phyloP scores from a whole-genome alignment of 30 jellyfish, hydroid and myxozoan genomes.

The Hydractinia symbiolongicarpus region DNA sequence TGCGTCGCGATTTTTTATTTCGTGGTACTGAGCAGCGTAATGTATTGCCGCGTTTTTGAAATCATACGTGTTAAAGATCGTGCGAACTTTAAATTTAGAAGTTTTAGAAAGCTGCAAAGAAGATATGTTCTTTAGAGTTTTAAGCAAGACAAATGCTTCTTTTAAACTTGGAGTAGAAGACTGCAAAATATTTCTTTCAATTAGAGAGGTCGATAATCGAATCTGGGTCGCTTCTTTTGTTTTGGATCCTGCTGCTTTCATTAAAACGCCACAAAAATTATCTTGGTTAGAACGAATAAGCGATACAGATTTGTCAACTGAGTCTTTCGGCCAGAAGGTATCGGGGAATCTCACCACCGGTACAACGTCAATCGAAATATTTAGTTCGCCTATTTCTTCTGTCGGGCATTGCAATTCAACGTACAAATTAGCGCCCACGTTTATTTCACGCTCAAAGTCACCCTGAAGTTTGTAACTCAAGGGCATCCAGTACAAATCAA shows the following conservation, averaged over 20 bases:
- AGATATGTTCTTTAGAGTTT: background rate
- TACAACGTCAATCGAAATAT: background rate
- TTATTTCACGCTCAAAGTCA: background rate
- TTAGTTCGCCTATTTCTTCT: background rate
- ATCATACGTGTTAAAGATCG: too few relatives aligned
- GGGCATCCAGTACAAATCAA: background rate
- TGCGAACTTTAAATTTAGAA: too few relatives aligned
- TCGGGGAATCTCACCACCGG: background rate
- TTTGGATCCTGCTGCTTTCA: background rate
- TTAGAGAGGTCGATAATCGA: constrained; percentile 6
- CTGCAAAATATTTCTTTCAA: background rate
- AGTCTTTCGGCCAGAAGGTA: background rate
- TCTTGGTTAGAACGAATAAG: background rate
- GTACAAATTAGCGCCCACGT: background rate
- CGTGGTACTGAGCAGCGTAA: too few relatives aligned
- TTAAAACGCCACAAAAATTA: background rate
- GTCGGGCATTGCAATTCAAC: background rate
- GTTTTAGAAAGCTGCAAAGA: too few relatives aligned
- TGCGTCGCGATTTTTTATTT: too few relatives aligned
- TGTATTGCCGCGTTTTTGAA: too few relatives aligned
- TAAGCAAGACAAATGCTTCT: background rate
- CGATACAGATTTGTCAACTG: background rate
- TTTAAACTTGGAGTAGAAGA: background rate
- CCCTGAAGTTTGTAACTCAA: background rate
- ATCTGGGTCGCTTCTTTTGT: background rate